These are phyloP conservation scores for Clavelina lepadiformis DNA, from an alignment of 23 tunicate species.

Conservation along the genomic window DNA sequence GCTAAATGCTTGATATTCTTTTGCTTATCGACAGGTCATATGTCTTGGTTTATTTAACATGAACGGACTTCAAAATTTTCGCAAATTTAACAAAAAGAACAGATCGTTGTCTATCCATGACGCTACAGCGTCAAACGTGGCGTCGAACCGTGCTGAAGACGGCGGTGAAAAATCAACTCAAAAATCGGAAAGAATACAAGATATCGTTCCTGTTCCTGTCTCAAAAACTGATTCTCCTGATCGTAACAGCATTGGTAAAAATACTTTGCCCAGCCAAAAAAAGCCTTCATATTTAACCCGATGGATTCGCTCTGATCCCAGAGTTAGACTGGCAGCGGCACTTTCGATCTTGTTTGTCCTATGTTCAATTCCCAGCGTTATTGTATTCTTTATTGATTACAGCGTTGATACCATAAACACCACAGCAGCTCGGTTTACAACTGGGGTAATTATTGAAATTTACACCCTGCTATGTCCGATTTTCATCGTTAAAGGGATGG, in stretches of 20 bases:
- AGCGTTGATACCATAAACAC: not conserved
- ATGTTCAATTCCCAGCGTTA: conserved; percentile 14
- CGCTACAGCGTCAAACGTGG: too few relatives aligned
- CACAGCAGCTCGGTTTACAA: not conserved
- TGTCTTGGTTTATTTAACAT: not conserved
- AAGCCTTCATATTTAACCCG: not conserved
- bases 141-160: too few relatives aligned
- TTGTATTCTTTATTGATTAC: conserved; percentile 33
- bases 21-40: too few relatives aligned
- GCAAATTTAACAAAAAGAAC: not conserved
- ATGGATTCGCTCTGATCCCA: conserved; percentile 24
- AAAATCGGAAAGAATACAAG: too few relatives aligned
- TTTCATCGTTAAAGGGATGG: conserved; percentile 31
- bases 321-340: conserved; percentile 20
- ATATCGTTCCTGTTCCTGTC: too few relatives aligned
- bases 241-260: too few relatives aligned
- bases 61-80: not conserved
- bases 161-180: too few relatives aligned
- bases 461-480: conserved; percentile 52
- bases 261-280: not conserved
- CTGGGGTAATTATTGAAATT: conserved; percentile 11
- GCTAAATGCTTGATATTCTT: not conserved
- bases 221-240: too few relatives aligned
- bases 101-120: too few relatives aligned
- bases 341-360: conserved; percentile 14